These are phyloP conservation scores for Hypocryptadius cinnamomeus DNA, from an alignment of 2,113 vertebrate species.

Conservation along the genomic window DNA sequence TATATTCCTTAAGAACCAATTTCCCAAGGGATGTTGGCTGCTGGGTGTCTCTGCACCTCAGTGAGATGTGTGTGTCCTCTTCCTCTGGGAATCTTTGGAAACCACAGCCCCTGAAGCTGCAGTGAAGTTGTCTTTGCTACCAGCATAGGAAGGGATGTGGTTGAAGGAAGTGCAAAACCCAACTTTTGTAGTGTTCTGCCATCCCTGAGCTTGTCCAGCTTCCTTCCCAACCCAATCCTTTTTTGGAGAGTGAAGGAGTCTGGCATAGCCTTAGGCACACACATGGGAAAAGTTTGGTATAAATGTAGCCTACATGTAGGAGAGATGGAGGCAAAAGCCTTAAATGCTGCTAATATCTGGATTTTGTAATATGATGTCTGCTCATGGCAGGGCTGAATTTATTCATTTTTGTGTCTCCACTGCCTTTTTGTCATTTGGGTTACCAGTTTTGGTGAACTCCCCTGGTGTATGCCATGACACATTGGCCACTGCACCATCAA, in stretches of 20 bases:
- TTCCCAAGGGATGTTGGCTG: not conserved
- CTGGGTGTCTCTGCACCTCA: not conserved
- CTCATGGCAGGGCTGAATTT: not conserved
- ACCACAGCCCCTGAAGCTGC: not conserved
- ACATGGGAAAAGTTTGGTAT: not conserved
- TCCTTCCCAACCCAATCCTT: not conserved
- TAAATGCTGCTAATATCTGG: not conserved
- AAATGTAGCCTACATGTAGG: fast-evolving
- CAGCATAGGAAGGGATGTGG: not conserved
- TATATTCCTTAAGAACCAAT: not conserved
- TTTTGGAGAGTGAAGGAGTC: not conserved
- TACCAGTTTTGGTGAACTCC: not conserved
- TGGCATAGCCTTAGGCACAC: not conserved
- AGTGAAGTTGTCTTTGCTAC: not conserved
- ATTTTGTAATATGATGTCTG: not conserved
- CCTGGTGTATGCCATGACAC: not conserved
- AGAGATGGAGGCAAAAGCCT: not conserved
- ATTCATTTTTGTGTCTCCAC: not conserved
- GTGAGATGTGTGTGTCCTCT: not conserved
- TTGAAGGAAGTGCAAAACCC: not conserved
- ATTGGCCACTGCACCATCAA: not conserved
- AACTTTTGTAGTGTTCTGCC: not conserved
- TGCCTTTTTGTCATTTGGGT: not conserved
- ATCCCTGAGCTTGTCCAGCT: not conserved
- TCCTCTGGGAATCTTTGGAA: not conserved